Evolutionary conservation across 1,140 invertebrate genomes (phyloP).

Genomic region (Conus betulinus): DNA sequence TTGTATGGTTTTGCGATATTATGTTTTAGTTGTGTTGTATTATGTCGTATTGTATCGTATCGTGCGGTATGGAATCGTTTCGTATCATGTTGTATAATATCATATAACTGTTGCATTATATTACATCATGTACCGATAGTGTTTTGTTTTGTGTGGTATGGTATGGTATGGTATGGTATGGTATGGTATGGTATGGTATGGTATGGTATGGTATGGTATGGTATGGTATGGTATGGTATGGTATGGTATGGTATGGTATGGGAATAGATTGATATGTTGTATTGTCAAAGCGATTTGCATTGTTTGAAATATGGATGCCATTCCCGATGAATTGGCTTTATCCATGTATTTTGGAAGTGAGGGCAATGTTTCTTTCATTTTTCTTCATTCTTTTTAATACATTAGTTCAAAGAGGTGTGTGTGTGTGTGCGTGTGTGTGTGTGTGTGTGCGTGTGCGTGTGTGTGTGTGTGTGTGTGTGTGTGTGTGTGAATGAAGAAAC

Average conservation of each 20-base stretch:
- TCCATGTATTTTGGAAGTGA: too few relatives aligned
- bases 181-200: conserved; percentile 57
- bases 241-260: conserved; percentile 23
- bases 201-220: conserved; percentile 49
- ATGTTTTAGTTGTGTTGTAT: too few relatives aligned
- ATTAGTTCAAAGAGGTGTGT: too few relatives aligned
- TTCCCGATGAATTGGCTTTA: too few relatives aligned
- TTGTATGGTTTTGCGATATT: too few relatives aligned
- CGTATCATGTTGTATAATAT: conserved; percentile 40
- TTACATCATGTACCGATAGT: conserved; percentile 23
- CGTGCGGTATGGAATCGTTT: conserved; percentile 41
- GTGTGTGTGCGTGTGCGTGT: too few relatives aligned
- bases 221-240: conserved; percentile 52
- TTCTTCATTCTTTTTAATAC: too few relatives aligned
- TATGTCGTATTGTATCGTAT: not conserved
- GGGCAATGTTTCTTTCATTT: too few relatives aligned
- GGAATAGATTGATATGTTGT: conserved; percentile 7
- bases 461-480: too few relatives aligned
- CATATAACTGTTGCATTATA: conserved; percentile 36
- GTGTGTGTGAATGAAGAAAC: too few relatives aligned
- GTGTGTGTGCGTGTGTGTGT: too few relatives aligned
- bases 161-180: conserved; percentile 59
- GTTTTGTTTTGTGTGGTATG: conserved; percentile 36
- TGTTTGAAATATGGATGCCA: too few relatives aligned
- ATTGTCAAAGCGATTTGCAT: not conserved